Evolutionary conservation across 2,797 vertebrate genomes (phyloP).

Genomic region (Catamblyrhynchus diadema): DNA sequence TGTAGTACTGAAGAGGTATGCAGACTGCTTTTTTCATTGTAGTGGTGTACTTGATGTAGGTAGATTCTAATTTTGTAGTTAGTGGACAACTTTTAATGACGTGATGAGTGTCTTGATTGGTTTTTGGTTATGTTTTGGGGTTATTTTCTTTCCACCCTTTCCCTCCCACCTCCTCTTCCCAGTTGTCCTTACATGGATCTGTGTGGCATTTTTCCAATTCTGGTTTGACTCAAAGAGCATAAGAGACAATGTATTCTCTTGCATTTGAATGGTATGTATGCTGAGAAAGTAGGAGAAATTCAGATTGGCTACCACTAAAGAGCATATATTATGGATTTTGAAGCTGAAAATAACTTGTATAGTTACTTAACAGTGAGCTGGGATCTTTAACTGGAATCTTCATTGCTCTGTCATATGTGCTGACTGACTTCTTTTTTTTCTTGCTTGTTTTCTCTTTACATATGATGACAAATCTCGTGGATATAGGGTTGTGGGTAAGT

Average conservation of each 20-base stretch:
- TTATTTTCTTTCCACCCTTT: not conserved
- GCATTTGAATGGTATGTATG: constrained; percentile 35
- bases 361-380: constrained; percentile 63
- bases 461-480: constrained; percentile 70
- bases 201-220: constrained; percentile 61
- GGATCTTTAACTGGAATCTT: constrained; percentile 58
- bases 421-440: constrained; percentile 62
- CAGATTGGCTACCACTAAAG: constrained; percentile 49
- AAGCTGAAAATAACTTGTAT: constrained; percentile 49
- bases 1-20: constrained; percentile 14
- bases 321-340: not conserved
- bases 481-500: constrained; percentile 85
- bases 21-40: constrained; percentile 25
- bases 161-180: constrained; percentile 8
- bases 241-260: constrained; percentile 39
- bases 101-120: constrained; percentile 21
- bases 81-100: constrained; percentile 27
- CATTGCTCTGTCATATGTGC: constrained; percentile 12
- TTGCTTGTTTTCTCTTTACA: constrained; percentile 54
- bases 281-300: constrained; percentile 46
- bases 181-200: constrained; percentile 51
- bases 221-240: constrained; percentile 60
- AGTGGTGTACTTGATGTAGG: constrained; percentile 4
- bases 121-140: constrained; percentile 27
- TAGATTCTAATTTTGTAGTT: constrained; percentile 25